Conservation (phyloP, 2,113 vertebrate genomes). For the Corythoichthys haematopterus region DNA sequence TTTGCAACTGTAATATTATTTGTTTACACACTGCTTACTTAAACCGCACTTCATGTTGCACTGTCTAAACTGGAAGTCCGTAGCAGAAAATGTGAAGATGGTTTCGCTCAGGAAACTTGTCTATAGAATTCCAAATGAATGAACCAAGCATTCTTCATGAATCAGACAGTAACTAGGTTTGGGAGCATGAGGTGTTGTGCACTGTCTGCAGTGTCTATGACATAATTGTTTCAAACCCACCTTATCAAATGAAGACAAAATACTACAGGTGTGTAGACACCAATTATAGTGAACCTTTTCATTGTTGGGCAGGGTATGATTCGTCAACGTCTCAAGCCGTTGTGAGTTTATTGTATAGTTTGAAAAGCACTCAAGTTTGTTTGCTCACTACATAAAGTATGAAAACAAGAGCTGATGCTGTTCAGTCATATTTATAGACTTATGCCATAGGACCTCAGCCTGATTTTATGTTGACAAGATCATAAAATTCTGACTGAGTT, state of each 20-base stretch:
- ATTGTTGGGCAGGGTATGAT: conserved; percentile 23
- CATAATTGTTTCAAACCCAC: conserved; percentile 11
- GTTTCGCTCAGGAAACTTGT: not conserved
- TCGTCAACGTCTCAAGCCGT: conserved; percentile 22
- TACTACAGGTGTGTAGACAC: conserved; percentile 12
- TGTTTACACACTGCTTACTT: too few species aligned
- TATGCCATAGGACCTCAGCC: not conserved
- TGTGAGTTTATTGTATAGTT: conserved; percentile 15
- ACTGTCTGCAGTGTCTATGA: conserved; percentile 7
- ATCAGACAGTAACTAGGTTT: not conserved
- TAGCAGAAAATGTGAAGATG: too few species aligned
- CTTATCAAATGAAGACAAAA: conserved; percentile 13
- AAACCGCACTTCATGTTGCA: too few species aligned
- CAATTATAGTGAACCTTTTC: conserved; percentile 34
- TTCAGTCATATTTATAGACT: conserved; percentile 12
- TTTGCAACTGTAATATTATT: too few species aligned
- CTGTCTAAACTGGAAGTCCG: too few species aligned
- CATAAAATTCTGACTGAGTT: conserved; percentile 12
- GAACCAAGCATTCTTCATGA: not conserved
- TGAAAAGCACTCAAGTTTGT: conserved; percentile 10
- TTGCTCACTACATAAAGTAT: conserved; percentile 2
- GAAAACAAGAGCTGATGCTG: not conserved
- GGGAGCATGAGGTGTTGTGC: not conserved
- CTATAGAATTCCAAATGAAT: conserved; percentile 4
- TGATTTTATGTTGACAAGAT: conserved; percentile 16